Percentiles rank a stretch among this genome's conserved stretches.
Evolutionary conservation across 2,113 vertebrate genomes (phyloP).

Genomic region (Pagrus major): DNA sequence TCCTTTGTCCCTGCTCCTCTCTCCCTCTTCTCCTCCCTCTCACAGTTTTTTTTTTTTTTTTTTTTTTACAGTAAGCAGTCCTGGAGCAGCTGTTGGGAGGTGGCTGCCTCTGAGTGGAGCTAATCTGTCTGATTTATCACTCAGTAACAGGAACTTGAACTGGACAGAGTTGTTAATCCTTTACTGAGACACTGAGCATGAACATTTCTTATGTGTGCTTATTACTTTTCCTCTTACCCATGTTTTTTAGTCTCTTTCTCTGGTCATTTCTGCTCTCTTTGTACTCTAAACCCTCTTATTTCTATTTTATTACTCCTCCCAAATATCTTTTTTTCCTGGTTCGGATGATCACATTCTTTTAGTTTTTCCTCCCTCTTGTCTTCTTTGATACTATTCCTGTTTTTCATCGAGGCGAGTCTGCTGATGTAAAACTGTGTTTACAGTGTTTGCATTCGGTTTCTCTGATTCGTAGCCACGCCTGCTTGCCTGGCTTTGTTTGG

Average conservation of each 20-base stretch:
- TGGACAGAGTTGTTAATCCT: slow-evolving; percentile 15
- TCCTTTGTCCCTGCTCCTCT: neutral
- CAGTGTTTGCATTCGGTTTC: neutral
- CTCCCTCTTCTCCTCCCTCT: slow-evolving; percentile 3
- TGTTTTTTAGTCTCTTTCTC: neutral
- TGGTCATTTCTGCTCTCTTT: neutral
- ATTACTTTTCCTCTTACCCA: neutral
- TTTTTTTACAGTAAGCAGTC: slow-evolving; percentile 19
- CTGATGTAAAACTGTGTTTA: slow-evolving; percentile 16
- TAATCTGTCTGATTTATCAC: slow-evolving; percentile 56
- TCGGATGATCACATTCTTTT: neutral
- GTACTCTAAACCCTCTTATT: neutral
- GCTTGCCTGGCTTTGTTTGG: slow-evolving; percentile 3
- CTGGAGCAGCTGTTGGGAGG: slow-evolving; percentile 52
- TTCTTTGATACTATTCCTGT: neutral
- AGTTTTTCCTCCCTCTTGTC: neutral
- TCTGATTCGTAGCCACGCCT: neutral
- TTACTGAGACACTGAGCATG: neutral
- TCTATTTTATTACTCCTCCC: neutral
- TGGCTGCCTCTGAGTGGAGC: slow-evolving; percentile 9
- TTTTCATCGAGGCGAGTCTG: neutral
- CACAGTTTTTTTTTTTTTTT: neutral
- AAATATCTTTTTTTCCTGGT: neutral
- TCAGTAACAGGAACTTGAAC: slow-evolving; percentile 32
- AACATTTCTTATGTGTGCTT: neutral